A percentile compares a stretch with the other conserved stretches of the same genome.
phyloP scores from a whole-genome alignment of 2,888 invertebrate species.

The Cecidostiba fungosa region DNA sequence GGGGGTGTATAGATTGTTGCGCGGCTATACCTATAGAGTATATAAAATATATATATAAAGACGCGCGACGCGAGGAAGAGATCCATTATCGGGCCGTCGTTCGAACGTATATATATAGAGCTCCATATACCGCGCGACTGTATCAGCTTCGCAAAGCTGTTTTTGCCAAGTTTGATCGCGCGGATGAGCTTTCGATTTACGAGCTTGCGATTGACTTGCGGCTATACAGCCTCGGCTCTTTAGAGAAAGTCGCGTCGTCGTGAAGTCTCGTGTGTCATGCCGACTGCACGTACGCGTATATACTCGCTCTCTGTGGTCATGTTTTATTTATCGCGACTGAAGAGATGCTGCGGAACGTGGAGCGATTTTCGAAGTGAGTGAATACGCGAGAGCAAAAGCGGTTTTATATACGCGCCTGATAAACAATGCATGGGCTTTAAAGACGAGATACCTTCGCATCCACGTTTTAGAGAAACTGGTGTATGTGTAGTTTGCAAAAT shows the following conservation, averaged over 20 bases:
- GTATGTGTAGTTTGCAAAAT: not conserved
- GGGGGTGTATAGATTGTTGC: not conserved
- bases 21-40: not conserved
- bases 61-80: slow-evolving; percentile 23
- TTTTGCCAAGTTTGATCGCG: slow-evolving; percentile 61
- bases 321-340: slow-evolving; percentile 59
- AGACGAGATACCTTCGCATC: not conserved
- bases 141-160: slow-evolving; percentile 48
- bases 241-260: slow-evolving; percentile 46
- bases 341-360: slow-evolving; percentile 5
- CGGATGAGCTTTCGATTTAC: slow-evolving; percentile 64
- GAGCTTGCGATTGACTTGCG: slow-evolving; percentile 55
- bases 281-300: not conserved
- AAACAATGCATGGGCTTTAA: slow-evolving; percentile 11
- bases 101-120: not conserved
- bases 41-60: not conserved
- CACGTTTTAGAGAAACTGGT: not conserved
- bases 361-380: slow-evolving; percentile 32
- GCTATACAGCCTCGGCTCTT: slow-evolving; percentile 17
- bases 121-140: not conserved
- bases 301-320: slow-evolving; percentile 25
- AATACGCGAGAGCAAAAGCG: not conserved
- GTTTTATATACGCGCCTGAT: not conserved
- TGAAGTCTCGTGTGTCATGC: slow-evolving; percentile 43
- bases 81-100: slow-evolving; percentile 40